phyloP scores from a whole-genome alignment of 2,888 invertebrate genomes.

The Drosophila mimetica region DNA sequence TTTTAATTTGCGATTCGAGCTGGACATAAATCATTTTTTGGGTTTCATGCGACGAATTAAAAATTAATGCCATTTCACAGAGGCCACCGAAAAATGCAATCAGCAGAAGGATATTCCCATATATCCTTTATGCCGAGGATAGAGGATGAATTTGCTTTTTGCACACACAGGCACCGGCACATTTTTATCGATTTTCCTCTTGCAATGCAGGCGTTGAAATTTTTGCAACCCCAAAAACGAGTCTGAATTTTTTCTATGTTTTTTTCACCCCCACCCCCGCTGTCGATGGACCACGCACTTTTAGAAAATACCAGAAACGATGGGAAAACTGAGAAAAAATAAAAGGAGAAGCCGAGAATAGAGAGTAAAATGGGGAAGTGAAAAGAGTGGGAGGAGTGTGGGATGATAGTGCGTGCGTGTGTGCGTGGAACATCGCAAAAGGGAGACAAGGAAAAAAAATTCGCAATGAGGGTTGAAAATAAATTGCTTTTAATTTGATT shows the following conservation, averaged over 20 bases:
- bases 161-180: constrained; percentile 43
- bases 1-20: constrained; percentile 60
- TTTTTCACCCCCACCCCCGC: constrained; percentile 25
- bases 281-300: constrained; percentile 62
- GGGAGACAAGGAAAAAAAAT: constrained; percentile 53
- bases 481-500: constrained; percentile 84
- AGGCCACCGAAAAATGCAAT: constrained; percentile 20
- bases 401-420: constrained; percentile 42
- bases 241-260: constrained; percentile 51
- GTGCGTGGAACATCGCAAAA: constrained; percentile 42
- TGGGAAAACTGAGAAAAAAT: constrained; percentile 56
- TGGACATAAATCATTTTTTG: constrained; percentile 65
- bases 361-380: not conserved
- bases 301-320: constrained; percentile 60
- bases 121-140: constrained; percentile 5
- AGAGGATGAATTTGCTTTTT: constrained; percentile 11
- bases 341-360: constrained; percentile 8
- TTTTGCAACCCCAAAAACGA: constrained; percentile 72
- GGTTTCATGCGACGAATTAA: constrained; percentile 62
- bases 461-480: constrained; percentile 82
- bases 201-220: constrained; percentile 64
- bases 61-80: constrained; percentile 64
- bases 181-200: constrained; percentile 73
- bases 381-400: constrained; percentile 21
- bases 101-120: not conserved